Percentiles rank a stretch among this genome's conserved stretches.
Evolutionary conservation across 35 echinoderm and acorn worm species (phyloP).

Genomic region (Anneissia japonica): DNA sequence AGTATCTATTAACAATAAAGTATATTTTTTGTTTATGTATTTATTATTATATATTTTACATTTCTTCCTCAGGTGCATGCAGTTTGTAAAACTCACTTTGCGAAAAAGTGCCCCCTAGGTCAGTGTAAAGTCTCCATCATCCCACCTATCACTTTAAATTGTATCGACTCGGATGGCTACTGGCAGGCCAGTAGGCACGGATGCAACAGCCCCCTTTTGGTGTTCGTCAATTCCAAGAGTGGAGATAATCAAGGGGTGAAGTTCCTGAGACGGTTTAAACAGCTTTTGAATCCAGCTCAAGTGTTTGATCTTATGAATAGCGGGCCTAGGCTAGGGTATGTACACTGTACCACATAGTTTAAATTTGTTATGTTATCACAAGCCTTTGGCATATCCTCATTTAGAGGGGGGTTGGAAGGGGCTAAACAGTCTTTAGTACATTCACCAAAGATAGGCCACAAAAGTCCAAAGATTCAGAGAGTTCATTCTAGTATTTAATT

Average conservation of each 20-base stretch:
- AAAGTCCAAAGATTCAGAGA: no score
- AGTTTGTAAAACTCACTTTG: conserved; percentile 70
- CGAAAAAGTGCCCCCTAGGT: conserved; percentile 85
- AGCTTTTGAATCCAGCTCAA: conserved; percentile 89
- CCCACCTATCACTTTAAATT: conserved; percentile 85
- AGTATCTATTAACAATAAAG: no score
- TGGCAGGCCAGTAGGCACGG: conserved; percentile 87
- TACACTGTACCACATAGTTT: no score
- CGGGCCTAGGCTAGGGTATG: conserved; percentile 87
- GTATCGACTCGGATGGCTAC: conserved; percentile 91
- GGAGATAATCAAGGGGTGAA: conserved; percentile 99
- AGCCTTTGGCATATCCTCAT: no score
- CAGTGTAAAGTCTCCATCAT: conserved; percentile 90
- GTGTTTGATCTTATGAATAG: conserved; percentile 98
- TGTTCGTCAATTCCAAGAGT: conserved; percentile 97
- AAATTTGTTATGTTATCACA: no score
- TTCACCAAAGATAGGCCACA: no score
- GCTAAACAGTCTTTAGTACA: no score
- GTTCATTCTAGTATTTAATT: no score
- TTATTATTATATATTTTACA: background rate
- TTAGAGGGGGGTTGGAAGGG: no score
- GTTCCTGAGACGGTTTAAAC: conserved; percentile 89
- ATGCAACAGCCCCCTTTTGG: conserved; percentile 85
- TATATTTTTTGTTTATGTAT: background rate
- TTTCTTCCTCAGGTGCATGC: conserved; percentile 64